Evolutionary conservation across 2,888 invertebrate genomes (phyloP), one percentile per base, ranked within the genome.

Genomic region (Athetis lepigone): DNA sequence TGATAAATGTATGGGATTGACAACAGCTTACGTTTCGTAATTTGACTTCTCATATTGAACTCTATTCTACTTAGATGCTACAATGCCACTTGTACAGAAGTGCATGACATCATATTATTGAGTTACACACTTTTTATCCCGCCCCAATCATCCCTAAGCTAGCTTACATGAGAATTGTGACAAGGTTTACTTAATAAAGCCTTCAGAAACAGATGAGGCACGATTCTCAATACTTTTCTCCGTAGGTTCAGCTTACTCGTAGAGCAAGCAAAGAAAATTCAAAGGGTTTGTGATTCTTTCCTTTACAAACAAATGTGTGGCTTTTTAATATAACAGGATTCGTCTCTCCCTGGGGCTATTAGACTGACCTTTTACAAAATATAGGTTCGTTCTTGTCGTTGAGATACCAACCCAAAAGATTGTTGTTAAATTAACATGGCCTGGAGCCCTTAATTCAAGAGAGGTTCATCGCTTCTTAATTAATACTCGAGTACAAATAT

Each of bases 321-420:
- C 8, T 68, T 56, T 56, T 74, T 51, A 73, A 67, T 59, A 51
- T 37, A 68, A 33, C 51, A 39, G 40, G 18, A 37, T 33, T 68
- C 13, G 16, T 37, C 13, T 25, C 29, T 68, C 21, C 75, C 42
- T 33, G 27, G 7, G 69, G 75, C 46, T 39, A 29, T 23, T 0
- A 13, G 29, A 47, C 37, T 58, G 46, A 36, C 69, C 51, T 58
- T 47, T 65, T 27, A n/a, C 8, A 56, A 36, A 56, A 19, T 57
- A 18, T 19, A 33, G 33, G 33, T 33, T 50, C 29, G 18, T 37
- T 36, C 27, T 42, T 29, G 36, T 36, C 19, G 33, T 39, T 37
- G 29, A 29, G 29, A 0, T 29, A 33, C 33, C 1, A 0, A 29
- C 29, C 29, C 19, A 33, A 23, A 56, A 50, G 3, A 43, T 29